Conservation (phyloP, 2,113 vertebrate genomes). For the Neofelis nebulosa region DNA sequence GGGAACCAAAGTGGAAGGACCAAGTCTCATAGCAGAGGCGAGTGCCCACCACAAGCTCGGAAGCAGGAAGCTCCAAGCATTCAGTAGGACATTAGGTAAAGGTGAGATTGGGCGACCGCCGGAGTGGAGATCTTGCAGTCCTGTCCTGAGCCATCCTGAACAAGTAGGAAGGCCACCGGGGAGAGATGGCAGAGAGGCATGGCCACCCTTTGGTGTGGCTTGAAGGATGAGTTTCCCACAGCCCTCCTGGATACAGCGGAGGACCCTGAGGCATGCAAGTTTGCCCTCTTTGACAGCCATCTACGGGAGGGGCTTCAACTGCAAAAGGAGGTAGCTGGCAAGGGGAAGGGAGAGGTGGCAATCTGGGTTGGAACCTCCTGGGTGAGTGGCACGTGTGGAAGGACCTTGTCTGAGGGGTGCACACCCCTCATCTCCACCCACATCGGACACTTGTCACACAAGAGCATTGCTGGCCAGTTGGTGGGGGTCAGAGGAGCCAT, state of each 20-base stretch:
- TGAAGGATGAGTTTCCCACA: neutral
- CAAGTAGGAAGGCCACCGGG: neutral
- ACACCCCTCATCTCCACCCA: too few species aligned
- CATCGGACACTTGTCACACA: fast-evolving
- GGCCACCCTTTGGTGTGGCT: too few species aligned
- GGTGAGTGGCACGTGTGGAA: fast-evolving
- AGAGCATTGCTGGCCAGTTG: too few species aligned
- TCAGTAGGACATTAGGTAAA: fast-evolving
- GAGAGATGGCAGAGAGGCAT: neutral
- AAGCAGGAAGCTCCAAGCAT: neutral
- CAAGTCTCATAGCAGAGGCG: neutral
- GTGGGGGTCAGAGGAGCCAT: neutral
- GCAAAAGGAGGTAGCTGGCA: neutral
- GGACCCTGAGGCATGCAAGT: neutral
- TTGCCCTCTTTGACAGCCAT: fast-evolving
- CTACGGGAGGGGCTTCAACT: too few species aligned
- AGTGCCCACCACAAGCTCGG: too few species aligned
- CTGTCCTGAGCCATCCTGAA: too few species aligned
- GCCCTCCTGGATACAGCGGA: neutral
- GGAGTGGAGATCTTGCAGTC: neutral
- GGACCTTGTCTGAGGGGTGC: neutral
- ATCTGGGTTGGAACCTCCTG: neutral
- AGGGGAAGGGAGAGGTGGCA: neutral
- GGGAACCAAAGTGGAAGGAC: neutral
- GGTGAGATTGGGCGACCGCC: neutral